Conservation (phyloP, 2,888 invertebrate genomes). For the Anthophora plumipes region DNA sequence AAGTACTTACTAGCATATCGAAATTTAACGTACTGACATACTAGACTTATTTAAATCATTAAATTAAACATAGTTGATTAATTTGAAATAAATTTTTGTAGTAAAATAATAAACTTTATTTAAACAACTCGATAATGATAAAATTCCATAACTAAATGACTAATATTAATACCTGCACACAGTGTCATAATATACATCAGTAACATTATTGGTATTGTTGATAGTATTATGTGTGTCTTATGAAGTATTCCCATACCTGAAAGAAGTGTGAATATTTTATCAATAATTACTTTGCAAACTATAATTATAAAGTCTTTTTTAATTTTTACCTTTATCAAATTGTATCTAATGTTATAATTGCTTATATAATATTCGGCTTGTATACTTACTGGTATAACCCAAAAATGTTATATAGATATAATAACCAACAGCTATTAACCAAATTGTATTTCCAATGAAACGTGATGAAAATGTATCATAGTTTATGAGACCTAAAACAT, state of each 20-base stretch:
- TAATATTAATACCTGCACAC: slow-evolving; percentile 93
- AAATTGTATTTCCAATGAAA: slow-evolving; percentile 96
- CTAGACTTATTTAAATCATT: neutral
- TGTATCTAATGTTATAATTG: neutral
- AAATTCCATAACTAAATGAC: slow-evolving; percentile 92
- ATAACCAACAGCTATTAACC: slow-evolving; percentile 95
- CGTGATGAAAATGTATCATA: slow-evolving; percentile 92
- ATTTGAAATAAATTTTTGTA: slow-evolving; percentile 34
- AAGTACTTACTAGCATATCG: slow-evolving; percentile 3
- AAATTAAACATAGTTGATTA: neutral
- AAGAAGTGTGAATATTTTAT: slow-evolving; percentile 76
- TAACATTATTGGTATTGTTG: slow-evolving; percentile 92
- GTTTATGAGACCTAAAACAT: slow-evolving; percentile 89
- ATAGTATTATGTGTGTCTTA: slow-evolving; percentile 93
- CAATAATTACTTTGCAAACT: neutral
- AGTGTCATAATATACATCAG: slow-evolving; percentile 92
- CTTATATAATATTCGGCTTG: neutral
- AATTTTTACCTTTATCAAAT: neutral
- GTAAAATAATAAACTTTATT: slow-evolving; percentile 60
- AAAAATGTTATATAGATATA: slow-evolving; percentile 99
- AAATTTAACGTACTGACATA: slow-evolving; percentile 3
- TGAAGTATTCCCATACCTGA: slow-evolving; percentile 94
- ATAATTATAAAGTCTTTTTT: neutral
- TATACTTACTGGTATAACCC: slow-evolving; percentile 95
- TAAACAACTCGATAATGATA: slow-evolving; percentile 92